Evolutionary conservation across 2,888 invertebrate genomes (phyloP).

Genomic region (Pyrocoelia pectoralis): DNA sequence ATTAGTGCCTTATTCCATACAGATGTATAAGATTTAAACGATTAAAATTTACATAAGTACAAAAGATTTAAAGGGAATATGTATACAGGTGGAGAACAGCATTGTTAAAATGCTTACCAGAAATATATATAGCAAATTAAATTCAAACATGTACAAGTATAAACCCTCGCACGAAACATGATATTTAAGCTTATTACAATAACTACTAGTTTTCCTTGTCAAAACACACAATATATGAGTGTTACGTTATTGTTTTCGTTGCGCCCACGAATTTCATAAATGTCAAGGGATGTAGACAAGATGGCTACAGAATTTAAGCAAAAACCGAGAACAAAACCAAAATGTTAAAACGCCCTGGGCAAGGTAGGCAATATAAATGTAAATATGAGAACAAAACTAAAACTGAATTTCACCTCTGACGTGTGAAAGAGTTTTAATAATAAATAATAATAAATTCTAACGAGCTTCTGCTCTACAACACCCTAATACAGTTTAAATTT

Average conservation of each 20-base stretch:
- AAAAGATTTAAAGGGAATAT: no score
- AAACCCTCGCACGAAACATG: slow-evolving; percentile 2
- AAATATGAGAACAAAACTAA: slow-evolving; percentile 30
- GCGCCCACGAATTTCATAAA: slow-evolving; percentile 14
- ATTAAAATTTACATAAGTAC: no score
- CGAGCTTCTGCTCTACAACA: neutral
- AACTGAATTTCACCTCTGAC: slow-evolving; percentile 23
- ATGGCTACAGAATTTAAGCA: slow-evolving; percentile 21
- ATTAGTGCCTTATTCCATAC: no score
- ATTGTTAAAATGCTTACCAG: no score
- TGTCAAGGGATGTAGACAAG: slow-evolving; percentile 19
- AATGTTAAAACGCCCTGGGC: slow-evolving; percentile 22
- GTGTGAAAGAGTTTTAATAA: slow-evolving; percentile 21
- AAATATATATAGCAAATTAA: no score
- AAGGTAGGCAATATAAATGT: slow-evolving; percentile 29
- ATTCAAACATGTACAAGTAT: neutral
- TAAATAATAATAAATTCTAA: neutral
- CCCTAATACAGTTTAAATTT: neutral
- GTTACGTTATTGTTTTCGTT: slow-evolving; percentile 11
- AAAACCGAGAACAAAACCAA: slow-evolving; percentile 25
- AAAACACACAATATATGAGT: slow-evolving; percentile 12
- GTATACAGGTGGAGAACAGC: no score
- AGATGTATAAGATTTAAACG: no score
- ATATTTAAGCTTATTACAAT: slow-evolving; percentile 10
- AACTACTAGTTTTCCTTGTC: slow-evolving; percentile 8